Evolutionary conservation across 2,888 invertebrate species (phyloP), one percentile per base, ranked within the genome.

Genomic region (Drosophila mimetica): DNA sequence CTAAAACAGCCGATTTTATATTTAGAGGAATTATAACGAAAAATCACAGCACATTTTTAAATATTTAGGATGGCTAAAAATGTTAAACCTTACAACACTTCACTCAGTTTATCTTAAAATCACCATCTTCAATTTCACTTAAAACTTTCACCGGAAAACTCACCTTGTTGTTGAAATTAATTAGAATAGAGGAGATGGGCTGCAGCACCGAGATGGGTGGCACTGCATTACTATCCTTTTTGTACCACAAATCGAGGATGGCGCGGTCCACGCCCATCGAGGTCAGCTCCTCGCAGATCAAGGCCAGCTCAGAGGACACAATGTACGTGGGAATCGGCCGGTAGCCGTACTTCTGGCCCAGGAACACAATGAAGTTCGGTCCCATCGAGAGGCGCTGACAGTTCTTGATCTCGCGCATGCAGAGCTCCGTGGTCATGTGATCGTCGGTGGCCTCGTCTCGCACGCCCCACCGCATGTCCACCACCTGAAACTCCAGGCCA

Each of bases 401-500:
- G 92, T 99, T 99, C 92, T 97, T 96, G 72, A 99, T 99, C 93
- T 99, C 99, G 74, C 97, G 95, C 97, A 99, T 98, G 90, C 99
- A 99, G 0, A 99, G 94, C 88, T 98, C 98, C 0, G 99, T 99
- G 18, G 99, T 99, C 98, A 98, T 98, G 93, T 99, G 99, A 94
- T 99, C 99, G 89, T 99, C 99, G 0, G 99, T 99, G 0, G 99
- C 98, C 92, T 99, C 99, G 89, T 99, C 99, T 87, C 99, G 93
- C 0, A 99, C 98, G 5, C 99, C 99, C 99, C 99, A 99, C 88
- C 99, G 93, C 99, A 99, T 99, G 92, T 99, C 99, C 28, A 99
- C 99, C 3, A 99, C 98, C 95, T 99, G 99, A 93, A 99, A 99
- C 91, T 99, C 99, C 32, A 99, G 92, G 0, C 99, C 99, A 88